These are phyloP conservation scores for Pollenia labialis DNA, from an alignment of 2,888 invertebrate species.

Conservation along the genomic window DNA sequence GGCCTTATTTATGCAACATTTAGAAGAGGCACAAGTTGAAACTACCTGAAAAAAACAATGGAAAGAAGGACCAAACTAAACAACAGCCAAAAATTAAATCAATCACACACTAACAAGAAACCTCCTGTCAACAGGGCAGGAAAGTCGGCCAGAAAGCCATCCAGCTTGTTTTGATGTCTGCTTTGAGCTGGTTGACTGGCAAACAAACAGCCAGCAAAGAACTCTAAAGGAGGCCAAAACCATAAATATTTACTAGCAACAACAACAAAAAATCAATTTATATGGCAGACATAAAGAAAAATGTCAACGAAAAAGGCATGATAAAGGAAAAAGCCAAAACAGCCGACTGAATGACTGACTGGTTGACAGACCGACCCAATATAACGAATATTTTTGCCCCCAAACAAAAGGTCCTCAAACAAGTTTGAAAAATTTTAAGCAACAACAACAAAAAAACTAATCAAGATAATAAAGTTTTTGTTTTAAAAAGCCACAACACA, in stretches of 20 bases:
- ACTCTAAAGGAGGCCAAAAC: constrained; percentile 67
- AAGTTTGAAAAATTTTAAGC: constrained; percentile 54
- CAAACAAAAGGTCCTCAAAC: constrained; percentile 46
- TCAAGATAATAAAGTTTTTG: constrained; percentile 71
- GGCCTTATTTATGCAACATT: constrained; percentile 61
- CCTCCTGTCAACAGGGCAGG: constrained; percentile 62
- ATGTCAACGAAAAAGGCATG: constrained; percentile 71
- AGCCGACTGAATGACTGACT: constrained; percentile 50
- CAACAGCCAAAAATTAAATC: constrained; percentile 68
- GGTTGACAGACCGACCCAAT: background rate
- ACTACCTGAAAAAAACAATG: constrained; percentile 57
- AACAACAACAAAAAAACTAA: constrained; percentile 60
- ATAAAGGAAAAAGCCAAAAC: constrained; percentile 57
- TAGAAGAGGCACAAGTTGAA: constrained; percentile 57
- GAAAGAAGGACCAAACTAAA: constrained; percentile 21
- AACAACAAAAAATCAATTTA: constrained; percentile 50
- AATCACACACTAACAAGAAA: constrained; percentile 66
- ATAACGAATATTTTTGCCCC: background rate
- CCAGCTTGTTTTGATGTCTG: constrained; percentile 47
- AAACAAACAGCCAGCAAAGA: constrained; percentile 20
- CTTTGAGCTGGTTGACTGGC: constrained; percentile 22
- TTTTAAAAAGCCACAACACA: constrained; percentile 17
- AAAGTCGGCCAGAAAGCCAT: constrained; percentile 15
- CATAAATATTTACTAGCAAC: constrained; percentile 55
- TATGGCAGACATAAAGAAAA: constrained; percentile 71